Evolutionary conservation across 2,888 invertebrate species (phyloP), one percentile per base, ranked within the genome.

Genomic region (Erannis defoliaria): DNA sequence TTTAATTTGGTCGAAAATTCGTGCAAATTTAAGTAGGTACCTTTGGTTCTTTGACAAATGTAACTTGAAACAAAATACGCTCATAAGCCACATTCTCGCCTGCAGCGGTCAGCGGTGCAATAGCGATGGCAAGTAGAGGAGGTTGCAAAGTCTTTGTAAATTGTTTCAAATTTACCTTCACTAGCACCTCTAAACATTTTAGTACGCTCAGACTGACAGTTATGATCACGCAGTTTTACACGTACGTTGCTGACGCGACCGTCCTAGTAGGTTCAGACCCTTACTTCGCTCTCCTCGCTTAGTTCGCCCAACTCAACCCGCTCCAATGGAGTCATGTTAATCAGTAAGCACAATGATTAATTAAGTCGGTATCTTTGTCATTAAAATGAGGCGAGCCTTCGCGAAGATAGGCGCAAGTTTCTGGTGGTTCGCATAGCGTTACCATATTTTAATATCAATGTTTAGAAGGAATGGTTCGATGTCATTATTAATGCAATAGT

Each of bases 341-440:
- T 89, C 85, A 88, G 86, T 81, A 82, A 86, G 85, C 80, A 86
- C 88, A 89, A 89, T 89, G 89, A 91, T 89, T 90, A 90, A 90
- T 91, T 89, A 88, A 90, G 83, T 86, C 75, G 77, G 77, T 82
- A 85, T 88, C 89, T 89, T 92, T 91, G 90, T 90, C 85, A 90
- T 90, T 90, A 81, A 86, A 88, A 90, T 89, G 85, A 88, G 85
- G 54, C 42, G 9, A 33, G 43, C 56, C 26, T 56, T 55, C 65
- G 66, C 73, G 71, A 71, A 60, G 62, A 55, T 53, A 43, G 37
- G 33, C 37, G 56, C 35, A 58, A 64, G 61, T 51, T 63, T 29
- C 21, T 37, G 42, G 37, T 19, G 31, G 51, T 57, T 48, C 26
- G 55, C 16, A 50, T 50, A 18, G 31, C 37, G 55, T 55, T 61